Base-by-base conservation (phyloP, 2,888 invertebrate genomes). In the Athetis lepigone region DNA sequence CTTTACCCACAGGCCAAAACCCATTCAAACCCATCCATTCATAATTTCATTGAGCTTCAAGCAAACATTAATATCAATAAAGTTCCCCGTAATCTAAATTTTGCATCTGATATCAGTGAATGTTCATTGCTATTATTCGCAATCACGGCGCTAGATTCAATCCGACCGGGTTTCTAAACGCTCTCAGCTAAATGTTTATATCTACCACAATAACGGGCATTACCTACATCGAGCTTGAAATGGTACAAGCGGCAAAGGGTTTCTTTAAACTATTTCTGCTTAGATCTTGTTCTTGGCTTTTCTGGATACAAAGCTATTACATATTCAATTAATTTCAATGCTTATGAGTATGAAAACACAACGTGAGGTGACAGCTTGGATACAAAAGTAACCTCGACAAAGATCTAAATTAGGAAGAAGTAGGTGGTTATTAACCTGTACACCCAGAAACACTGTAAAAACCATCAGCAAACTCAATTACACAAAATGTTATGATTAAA, bases 131-230 rank as follows among this genome's bases (percentile, higher is more conserved):
- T 77, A 85, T 85, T 88, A 88, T 89, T 87, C 75, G 82, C 84
- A 82, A 84, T 87, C 82, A 84, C 75, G 84, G 84, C 85, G 79
- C 71, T 85, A 86, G 87, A 90, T 90, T 89, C 85, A 89, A 90
- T 90, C 86, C 86, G 75, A 80, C 73, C 74, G 79, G 79, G 81
- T 84, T 91, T 90, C 76, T 78, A 76, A 79, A 69, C 74, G 79
- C 79, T 78, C 55, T 27, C 46, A 80, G 79, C 73, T 58, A 78
- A 76, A 80, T 59, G 63, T 64, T 63, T 75, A 61, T 62, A 58
- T 39, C 80, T 65, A 66, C 70, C 72, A 84, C 84, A 84, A 83
- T 83, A 80, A 81, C 82, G 73, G 79, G 70, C 78, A 82, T 78
- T 80, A 78, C 45, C 46, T 54, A 61, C 58, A 70, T 62, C 47